Evolutionary conservation across 2,888 invertebrate genomes (phyloP).

Genomic region (Uloborus plumipes): DNA sequence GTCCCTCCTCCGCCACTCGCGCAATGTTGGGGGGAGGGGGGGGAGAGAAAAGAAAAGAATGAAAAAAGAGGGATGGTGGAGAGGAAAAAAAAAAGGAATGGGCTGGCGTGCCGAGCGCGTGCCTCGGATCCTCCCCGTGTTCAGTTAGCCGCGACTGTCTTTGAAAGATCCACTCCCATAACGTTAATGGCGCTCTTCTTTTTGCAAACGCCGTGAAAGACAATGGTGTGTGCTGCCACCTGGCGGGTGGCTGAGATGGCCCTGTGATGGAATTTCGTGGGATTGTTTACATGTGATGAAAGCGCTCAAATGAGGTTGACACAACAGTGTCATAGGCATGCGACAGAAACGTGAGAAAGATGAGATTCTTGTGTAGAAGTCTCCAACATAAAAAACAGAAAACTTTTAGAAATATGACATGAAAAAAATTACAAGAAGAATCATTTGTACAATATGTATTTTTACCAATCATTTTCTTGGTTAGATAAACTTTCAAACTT

Average conservation of each 20-base stretch:
- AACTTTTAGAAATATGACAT: too few species aligned
- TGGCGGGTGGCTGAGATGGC: not conserved
- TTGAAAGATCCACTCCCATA: slow-evolving; percentile 43
- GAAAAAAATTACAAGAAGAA: too few species aligned
- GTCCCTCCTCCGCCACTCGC: not conserved
- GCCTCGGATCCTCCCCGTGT: slow-evolving; percentile 20
- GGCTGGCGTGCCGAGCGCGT: slow-evolving; percentile 32
- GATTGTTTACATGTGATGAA: not conserved
- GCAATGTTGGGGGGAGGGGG: not conserved
- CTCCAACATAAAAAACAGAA: too few species aligned
- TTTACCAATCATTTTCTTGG: too few species aligned
- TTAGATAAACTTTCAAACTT: too few species aligned
- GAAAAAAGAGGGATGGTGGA: not conserved
- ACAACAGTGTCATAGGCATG: too few species aligned
- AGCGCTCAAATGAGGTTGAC: too few species aligned
- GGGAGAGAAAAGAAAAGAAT: slow-evolving; percentile 8
- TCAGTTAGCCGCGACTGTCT: slow-evolving; percentile 4
- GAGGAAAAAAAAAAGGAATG: slow-evolving; percentile 10
- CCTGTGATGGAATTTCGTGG: not conserved
- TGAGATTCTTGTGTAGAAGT: too few species aligned
- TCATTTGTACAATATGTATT: too few species aligned
- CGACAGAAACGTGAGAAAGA: too few species aligned
- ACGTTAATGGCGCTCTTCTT: slow-evolving; percentile 22
- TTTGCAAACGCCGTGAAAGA: slow-evolving; percentile 13
- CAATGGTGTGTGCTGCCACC: slow-evolving; percentile 24